phyloP scores from a whole-genome alignment of 53 echinoderm and acorn worm genomes.

The Astropecten irregularis region DNA sequence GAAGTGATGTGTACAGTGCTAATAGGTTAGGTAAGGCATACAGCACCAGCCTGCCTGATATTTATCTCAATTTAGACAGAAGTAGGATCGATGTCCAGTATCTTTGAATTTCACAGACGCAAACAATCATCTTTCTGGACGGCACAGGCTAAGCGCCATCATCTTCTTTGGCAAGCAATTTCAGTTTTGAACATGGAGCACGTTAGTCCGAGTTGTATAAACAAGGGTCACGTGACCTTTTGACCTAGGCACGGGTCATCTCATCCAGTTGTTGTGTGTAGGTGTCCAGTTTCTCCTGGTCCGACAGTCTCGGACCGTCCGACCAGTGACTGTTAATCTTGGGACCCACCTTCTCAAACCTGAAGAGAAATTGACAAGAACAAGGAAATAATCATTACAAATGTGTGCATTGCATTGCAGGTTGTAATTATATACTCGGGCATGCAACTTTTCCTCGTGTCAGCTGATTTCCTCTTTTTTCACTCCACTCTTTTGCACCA shows the following conservation, averaged over 20 bases:
- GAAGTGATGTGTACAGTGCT: too few relatives aligned
- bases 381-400: too few relatives aligned
- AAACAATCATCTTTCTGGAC: too few relatives aligned
- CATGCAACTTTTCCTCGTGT: too few relatives aligned
- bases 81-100: too few relatives aligned
- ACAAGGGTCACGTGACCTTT: background rate
- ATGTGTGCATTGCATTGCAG: background rate
- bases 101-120: too few relatives aligned
- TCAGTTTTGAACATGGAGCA: background rate
- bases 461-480: too few relatives aligned
- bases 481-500: too few relatives aligned
- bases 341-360: constrained; percentile 68
- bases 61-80: too few relatives aligned
- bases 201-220: constrained; percentile 7
- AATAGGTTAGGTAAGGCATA: too few relatives aligned
- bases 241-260: constrained; percentile 47
- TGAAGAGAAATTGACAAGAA: background rate
- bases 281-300: constrained; percentile 52
- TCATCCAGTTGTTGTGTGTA: constrained; percentile 62
- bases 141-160: too few relatives aligned
- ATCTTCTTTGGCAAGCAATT: constrained; percentile 43
- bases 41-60: too few relatives aligned
- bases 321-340: constrained; percentile 73
- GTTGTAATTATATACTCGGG: background rate
- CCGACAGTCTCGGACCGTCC: constrained; percentile 17